Evolutionary conservation across 2,888 invertebrate genomes (phyloP).

Genomic region (Tetrapedia diversipes): DNA sequence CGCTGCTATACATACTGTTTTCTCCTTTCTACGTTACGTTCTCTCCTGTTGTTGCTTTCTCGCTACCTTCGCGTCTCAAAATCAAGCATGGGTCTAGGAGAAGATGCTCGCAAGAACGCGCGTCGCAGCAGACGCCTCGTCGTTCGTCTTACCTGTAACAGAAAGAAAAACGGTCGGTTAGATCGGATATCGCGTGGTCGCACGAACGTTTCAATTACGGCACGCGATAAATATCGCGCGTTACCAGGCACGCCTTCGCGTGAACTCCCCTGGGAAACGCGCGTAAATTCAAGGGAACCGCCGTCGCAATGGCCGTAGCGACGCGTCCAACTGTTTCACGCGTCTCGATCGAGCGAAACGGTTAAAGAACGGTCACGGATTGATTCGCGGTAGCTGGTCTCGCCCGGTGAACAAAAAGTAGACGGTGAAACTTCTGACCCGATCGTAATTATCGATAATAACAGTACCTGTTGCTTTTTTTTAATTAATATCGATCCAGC

Average conservation of each 20-base stretch:
- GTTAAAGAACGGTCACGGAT: neutral
- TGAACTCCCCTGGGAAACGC: conserved; percentile 44
- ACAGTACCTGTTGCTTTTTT: conserved; percentile 52
- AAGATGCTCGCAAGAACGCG: too few relatives aligned
- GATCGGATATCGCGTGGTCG: conserved; percentile 69
- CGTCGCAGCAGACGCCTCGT: conserved; percentile 2
- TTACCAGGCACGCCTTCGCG: conserved; percentile 52
- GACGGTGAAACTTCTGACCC: conserved; percentile 24
- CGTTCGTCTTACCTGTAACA: conserved; percentile 73
- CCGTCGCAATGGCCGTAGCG: neutral
- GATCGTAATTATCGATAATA: conserved; percentile 66
- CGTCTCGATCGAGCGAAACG: neutral
- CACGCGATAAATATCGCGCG: conserved; percentile 71
- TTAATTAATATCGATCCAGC: conserved; percentile 50
- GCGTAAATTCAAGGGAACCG: conserved; percentile 42
- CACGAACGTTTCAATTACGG: conserved; percentile 76
- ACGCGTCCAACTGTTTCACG: neutral
- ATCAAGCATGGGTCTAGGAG: too few relatives aligned
- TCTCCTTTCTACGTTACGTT: too few relatives aligned
- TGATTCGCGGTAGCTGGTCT: conserved; percentile 23
- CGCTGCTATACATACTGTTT: too few relatives aligned
- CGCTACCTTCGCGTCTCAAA: too few relatives aligned
- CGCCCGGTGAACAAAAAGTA: conserved; percentile 1
- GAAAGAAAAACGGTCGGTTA: conserved; percentile 72
- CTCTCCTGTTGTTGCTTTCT: too few relatives aligned